phyloP scores from a whole-genome alignment of 2,113 vertebrate species.

The Quiscalus mexicanus region DNA sequence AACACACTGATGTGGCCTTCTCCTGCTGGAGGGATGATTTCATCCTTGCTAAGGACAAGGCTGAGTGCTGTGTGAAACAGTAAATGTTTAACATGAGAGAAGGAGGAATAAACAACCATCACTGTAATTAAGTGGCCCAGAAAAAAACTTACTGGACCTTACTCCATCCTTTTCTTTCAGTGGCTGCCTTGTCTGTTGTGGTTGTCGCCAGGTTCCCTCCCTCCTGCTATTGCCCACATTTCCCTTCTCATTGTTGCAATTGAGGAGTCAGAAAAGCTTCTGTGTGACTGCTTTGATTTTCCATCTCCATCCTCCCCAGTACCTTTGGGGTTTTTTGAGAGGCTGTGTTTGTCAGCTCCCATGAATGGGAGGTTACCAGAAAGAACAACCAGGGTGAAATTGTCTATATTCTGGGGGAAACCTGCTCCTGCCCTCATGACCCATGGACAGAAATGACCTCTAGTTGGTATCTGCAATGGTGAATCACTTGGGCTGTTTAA shows the following conservation, averaged over 20 bases:
- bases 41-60: background rate
- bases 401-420: background rate
- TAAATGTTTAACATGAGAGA: background rate
- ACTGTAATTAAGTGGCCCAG: background rate
- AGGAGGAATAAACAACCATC: background rate
- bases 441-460: background rate
- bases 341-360: background rate
- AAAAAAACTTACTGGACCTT: background rate
- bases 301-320: background rate
- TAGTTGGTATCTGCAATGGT: background rate
- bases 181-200: background rate
- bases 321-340: background rate
- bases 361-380: background rate
- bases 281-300: background rate
- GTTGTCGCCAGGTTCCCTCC: background rate
- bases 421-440: background rate
- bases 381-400: background rate
- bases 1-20: background rate
- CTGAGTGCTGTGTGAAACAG: background rate
- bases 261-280: background rate
- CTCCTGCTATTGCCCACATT: background rate
- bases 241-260: background rate
- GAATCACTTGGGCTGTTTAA: accelerated
- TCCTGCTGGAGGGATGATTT: background rate
- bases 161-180: background rate